Conservation (phyloP, 2,113 vertebrate species). For the Poeciliopsis turrubarensis region DNA sequence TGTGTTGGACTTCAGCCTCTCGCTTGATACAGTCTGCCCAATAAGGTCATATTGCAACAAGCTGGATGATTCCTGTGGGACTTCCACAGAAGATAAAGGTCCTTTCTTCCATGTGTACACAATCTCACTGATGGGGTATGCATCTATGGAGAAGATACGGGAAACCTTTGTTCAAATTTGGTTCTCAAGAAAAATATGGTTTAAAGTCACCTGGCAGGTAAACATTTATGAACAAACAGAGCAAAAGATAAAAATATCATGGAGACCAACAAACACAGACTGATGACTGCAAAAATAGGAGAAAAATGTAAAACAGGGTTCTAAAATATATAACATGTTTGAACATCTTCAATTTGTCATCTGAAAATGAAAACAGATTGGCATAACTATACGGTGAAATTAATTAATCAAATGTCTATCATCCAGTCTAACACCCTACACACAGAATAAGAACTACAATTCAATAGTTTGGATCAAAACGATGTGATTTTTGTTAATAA, state of each 20-base stretch:
- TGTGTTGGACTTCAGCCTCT: constrained; percentile 82
- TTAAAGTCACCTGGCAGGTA: background rate
- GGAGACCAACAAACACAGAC: background rate
- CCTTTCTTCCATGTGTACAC: constrained; percentile 87
- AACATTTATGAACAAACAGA: background rate
- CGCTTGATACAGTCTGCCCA: constrained; percentile 84
- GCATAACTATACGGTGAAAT: background rate
- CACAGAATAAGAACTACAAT: background rate
- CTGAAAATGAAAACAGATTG: background rate
- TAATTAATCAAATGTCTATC: too few species aligned
- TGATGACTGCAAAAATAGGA: background rate
- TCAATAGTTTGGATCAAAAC: background rate
- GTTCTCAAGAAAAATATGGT: background rate
- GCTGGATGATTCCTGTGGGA: constrained; percentile 85
- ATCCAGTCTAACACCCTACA: too few species aligned
- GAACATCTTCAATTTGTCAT: background rate
- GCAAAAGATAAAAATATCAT: background rate
- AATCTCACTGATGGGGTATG: constrained; percentile 85
- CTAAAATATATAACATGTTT: too few species aligned
- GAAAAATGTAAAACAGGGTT: background rate
- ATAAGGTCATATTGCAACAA: constrained; percentile 85
- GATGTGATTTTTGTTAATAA: background rate
- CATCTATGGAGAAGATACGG: constrained; percentile 65
- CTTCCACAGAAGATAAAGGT: constrained; percentile 81
- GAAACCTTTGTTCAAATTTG: background rate